A percentile compares a stretch with the other conserved stretches of the same genome.
phyloP scores from a whole-genome alignment of 2,113 vertebrate species.

The Gnathonemus longibarbis region DNA sequence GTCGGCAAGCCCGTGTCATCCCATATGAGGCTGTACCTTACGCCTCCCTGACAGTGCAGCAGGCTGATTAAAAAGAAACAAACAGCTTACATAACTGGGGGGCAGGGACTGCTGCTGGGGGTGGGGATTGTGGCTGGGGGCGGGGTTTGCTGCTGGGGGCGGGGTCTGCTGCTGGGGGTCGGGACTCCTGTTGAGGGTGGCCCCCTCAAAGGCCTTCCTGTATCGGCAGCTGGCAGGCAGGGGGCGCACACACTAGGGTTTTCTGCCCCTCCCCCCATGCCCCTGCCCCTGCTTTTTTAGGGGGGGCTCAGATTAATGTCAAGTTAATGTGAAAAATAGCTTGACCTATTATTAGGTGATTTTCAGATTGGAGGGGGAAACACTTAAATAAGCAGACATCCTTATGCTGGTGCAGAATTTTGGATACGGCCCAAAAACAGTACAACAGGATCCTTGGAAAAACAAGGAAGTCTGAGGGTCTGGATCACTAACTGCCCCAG shows the following conservation, averaged over 20 bases:
- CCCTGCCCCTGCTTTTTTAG: background rate
- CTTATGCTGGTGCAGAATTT: background rate
- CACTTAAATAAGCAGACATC: background rate
- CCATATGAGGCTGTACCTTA: slow-evolving; percentile 8
- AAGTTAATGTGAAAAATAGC: background rate
- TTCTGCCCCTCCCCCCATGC: background rate
- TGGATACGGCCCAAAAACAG: background rate
- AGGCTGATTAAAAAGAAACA: slow-evolving; percentile 20
- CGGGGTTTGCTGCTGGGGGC: too few relatives aligned
- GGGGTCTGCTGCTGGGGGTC: background rate
- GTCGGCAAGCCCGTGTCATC: background rate
- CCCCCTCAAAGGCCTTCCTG: background rate
- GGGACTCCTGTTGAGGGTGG: background rate
- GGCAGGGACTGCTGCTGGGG: background rate
- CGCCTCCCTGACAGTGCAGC: background rate
- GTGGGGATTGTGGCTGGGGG: background rate
- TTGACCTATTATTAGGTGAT: background rate
- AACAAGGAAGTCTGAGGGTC: background rate
- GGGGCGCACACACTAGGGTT: background rate
- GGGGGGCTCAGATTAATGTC: background rate
- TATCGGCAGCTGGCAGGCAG: background rate
- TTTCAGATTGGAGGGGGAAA: background rate
- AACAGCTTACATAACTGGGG: slow-evolving; percentile 13
- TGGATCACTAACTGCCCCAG: background rate
- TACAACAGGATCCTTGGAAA: background rate